Evolutionary conservation across 2,113 vertebrate genomes (phyloP).

Genomic region (Melanerpes formicivorus): DNA sequence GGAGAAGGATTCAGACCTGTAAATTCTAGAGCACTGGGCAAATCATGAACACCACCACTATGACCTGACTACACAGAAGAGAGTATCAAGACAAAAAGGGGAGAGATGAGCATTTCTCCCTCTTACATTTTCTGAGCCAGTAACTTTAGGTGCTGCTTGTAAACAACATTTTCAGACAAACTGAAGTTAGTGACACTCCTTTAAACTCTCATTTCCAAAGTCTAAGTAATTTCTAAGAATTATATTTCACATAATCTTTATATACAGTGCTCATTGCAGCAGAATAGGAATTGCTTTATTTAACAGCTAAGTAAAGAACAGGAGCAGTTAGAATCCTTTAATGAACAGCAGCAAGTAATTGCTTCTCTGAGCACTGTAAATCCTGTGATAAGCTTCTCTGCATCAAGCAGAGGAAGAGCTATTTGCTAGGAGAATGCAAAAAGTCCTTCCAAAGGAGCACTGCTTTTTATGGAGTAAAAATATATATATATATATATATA

Average conservation of each 20-base stretch:
- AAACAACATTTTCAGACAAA: not conserved
- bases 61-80: not conserved
- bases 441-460: not conserved
- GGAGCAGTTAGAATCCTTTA: not conserved
- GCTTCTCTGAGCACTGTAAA: not conserved
- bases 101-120: not conserved
- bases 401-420: not conserved
- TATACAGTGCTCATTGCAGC: not conserved
- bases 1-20: not conserved
- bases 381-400: not conserved
- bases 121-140: not conserved
- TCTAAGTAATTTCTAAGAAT: not conserved
- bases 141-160: not conserved
- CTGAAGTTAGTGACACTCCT: not conserved
- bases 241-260: not conserved
- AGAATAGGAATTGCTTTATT: not conserved
- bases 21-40: not conserved
- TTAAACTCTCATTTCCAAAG: not conserved
- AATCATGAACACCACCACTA: not conserved
- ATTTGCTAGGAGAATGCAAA: not conserved
- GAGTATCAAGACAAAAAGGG: not conserved
- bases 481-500: not conserved
- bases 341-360: not conserved
- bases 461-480: not conserved
- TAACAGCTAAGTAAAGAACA: not conserved